Evolutionary conservation across 2,113 vertebrate genomes (phyloP).

Genomic region (Octodon degus): DNA sequence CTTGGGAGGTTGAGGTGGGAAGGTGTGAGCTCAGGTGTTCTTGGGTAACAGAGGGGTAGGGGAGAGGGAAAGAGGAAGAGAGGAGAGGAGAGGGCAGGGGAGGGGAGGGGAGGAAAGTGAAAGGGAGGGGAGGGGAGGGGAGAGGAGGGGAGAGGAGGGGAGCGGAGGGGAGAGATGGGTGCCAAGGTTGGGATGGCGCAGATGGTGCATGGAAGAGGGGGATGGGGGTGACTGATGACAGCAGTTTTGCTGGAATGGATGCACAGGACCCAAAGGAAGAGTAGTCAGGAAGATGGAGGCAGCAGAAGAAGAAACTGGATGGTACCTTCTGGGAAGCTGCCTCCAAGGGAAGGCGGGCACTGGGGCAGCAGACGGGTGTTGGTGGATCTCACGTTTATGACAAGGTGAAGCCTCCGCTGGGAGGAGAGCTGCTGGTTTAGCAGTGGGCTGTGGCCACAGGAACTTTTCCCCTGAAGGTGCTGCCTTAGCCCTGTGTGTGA

Average conservation of each 20-base stretch:
- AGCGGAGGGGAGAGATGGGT: no score
- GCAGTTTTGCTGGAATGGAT: background rate
- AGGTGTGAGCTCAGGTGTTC: background rate
- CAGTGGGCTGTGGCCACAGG: background rate
- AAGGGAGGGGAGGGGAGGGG: no score
- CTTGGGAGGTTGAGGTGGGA: background rate
- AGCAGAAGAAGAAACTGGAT: background rate
- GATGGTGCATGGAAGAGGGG: background rate
- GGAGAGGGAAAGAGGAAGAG: no score
- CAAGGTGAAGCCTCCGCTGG: background rate
- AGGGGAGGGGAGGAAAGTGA: no score
- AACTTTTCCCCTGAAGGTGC: background rate
- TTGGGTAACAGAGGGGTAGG: background rate
- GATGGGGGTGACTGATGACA: background rate
- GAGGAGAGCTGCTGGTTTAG: background rate
- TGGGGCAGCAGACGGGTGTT: background rate
- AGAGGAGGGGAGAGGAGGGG: no score
- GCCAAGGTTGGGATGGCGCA: accelerated
- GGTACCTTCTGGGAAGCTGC: background rate
- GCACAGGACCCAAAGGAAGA: background rate
- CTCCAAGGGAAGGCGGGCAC: background rate
- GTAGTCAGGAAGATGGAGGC: background rate
- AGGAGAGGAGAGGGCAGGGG: no score
- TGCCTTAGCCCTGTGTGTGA: background rate
- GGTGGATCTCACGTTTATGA: background rate